Conservation (phyloP, 30 jellyfish, hydroid and myxozoan genomes). For the Rhopilema esculentum region DNA sequence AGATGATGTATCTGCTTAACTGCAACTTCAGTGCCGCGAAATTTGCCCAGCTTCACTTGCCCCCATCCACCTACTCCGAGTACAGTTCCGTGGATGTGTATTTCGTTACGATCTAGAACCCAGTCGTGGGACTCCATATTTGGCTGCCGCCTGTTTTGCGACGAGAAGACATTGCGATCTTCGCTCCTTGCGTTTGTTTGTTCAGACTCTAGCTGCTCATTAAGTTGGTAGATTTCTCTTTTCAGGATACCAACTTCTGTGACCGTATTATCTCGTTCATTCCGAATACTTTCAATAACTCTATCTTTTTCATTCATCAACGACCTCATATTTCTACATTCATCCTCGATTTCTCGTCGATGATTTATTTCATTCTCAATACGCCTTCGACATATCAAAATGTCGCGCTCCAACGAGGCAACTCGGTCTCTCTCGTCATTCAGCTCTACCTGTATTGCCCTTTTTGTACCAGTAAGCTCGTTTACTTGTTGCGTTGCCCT, state of each 20-base stretch:
- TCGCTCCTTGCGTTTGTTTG: not conserved
- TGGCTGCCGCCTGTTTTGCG: not conserved
- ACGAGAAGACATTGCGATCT: not conserved
- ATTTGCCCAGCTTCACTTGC: slow-evolving; percentile 87
- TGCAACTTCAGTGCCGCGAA: slow-evolving; percentile 97
- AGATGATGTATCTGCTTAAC: slow-evolving; percentile 92
- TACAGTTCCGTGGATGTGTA: slow-evolving; percentile 42
- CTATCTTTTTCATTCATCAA: slow-evolving; percentile 47
- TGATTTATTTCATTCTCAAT: slow-evolving; percentile 48
- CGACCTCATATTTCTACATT: slow-evolving; percentile 30
- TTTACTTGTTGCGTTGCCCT: slow-evolving; percentile 39
- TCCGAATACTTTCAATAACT: slow-evolving; percentile 17
- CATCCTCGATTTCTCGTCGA: slow-evolving; percentile 29
- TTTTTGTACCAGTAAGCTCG: slow-evolving; percentile 13
- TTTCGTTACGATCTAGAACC: slow-evolving; percentile 82
- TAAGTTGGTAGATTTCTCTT: slow-evolving; percentile 28
- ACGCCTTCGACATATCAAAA: slow-evolving; percentile 44
- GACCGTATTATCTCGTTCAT: slow-evolving; percentile 56
- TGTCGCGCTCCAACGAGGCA: slow-evolving; percentile 55
- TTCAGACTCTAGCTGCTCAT: slow-evolving; percentile 4
- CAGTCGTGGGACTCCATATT: slow-evolving; percentile 58
- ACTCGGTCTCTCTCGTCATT: slow-evolving; percentile 50
- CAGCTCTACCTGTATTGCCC: slow-evolving; percentile 45
- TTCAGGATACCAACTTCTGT: slow-evolving; percentile 53
- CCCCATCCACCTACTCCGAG: slow-evolving; percentile 99